phyloP scores from a whole-genome alignment of 2,888 invertebrate species.

The Lithophane ornitopus region DNA sequence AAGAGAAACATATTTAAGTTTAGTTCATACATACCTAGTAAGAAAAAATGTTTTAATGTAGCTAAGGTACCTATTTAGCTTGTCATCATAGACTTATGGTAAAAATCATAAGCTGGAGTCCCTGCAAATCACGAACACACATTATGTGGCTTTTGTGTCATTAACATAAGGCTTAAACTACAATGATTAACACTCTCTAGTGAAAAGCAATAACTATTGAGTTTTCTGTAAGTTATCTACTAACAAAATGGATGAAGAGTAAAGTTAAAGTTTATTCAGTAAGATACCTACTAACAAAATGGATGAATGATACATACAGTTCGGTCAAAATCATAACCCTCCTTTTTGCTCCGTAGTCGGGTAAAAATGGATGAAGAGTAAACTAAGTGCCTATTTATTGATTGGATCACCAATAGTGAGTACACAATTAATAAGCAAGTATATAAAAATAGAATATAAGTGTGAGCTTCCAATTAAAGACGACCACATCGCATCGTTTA shows the following conservation, averaged over 20 bases:
- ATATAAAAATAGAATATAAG: neutral
- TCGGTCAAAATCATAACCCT: too few species aligned
- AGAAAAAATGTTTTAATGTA: neutral
- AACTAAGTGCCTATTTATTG: neutral
- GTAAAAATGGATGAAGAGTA: too few species aligned
- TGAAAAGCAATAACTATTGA: neutral
- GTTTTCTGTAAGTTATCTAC: neutral
- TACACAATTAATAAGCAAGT: neutral
- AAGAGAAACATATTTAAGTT: slow-evolving; percentile 4
- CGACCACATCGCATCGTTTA: neutral
- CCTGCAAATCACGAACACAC: neutral
- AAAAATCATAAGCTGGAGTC: neutral
- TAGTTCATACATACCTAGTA: neutral
- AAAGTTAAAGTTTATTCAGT: neutral
- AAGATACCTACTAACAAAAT: too few species aligned
- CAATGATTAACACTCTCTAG: neutral
- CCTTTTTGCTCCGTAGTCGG: too few species aligned
- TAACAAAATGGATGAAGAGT: neutral
- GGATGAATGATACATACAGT: too few species aligned
- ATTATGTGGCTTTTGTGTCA: neutral
- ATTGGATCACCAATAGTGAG: neutral
- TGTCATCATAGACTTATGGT: neutral
- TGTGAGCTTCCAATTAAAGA: neutral
- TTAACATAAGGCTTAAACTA: neutral
- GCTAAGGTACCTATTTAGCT: neutral